Evolutionary conservation across 2,888 invertebrate species (phyloP).

Genomic region (Alentia gelatinosa): DNA sequence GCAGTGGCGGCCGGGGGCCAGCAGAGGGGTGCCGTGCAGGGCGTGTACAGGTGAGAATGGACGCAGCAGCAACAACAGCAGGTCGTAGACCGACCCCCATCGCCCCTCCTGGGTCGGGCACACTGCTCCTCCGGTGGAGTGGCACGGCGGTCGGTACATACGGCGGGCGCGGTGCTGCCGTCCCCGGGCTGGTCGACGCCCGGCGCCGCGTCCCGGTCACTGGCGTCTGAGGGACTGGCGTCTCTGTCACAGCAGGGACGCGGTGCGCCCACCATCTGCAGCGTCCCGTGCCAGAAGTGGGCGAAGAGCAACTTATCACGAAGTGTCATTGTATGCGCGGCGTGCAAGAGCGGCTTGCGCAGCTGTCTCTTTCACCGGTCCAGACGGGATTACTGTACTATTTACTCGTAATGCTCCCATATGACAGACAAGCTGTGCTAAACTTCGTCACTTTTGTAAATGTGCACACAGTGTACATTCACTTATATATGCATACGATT

Average conservation of each 20-base stretch:
- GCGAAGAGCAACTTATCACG: not conserved
- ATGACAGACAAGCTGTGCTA: too few relatives aligned
- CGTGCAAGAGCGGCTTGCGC: not conserved
- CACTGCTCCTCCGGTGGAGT: not conserved
- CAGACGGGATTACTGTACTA: too few relatives aligned
- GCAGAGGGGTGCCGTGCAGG: not conserved
- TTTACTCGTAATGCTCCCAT: too few relatives aligned
- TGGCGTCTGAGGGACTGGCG: not conserved
- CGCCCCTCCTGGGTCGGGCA: too few relatives aligned
- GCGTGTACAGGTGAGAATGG: not conserved
- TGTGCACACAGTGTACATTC: too few relatives aligned
- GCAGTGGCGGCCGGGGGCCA: not conserved
- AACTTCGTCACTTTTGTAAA: too few relatives aligned
- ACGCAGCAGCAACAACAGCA: slow-evolving; percentile 10
- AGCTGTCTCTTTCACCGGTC: too few relatives aligned
- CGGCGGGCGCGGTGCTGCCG: not conserved
- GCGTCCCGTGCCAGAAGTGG: slow-evolving; percentile 42
- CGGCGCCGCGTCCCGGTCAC: not conserved
- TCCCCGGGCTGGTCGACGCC: not conserved
- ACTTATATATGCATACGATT: too few relatives aligned
- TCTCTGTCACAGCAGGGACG: not conserved
- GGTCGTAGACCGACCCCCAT: not conserved
- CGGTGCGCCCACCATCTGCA: slow-evolving; percentile 39
- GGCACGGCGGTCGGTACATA: not conserved
- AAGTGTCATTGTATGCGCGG: not conserved